Base-by-base conservation (phyloP, 2,888 invertebrate genomes). In the Phyllotreta cruciferae region DNA sequence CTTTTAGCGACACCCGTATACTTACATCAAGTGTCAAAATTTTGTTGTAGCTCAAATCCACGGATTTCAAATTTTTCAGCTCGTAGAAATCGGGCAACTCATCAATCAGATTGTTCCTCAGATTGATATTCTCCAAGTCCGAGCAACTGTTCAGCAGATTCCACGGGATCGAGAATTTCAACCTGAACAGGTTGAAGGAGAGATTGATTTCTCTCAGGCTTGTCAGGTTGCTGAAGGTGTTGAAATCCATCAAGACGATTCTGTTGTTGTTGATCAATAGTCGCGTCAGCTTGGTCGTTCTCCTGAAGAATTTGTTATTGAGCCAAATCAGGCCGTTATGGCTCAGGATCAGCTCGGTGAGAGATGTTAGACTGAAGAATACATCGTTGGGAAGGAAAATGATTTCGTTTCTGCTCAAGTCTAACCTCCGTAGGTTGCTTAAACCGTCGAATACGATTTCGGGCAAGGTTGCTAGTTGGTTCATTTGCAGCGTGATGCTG, bases 391-490 rank as follows among this genome's bases (percentile, higher is more conserved):
- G 85, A 52, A 93, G 80, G 58, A 82, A 82, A 64, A 83, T 84
- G 67, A 92, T 83, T 56, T 84, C 84, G 77, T 92, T 92, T 9
- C 84, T 82, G 72, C 87, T 87, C 61, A 94, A 79, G 79, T 91
- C 90, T 63, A 94, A 82, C 69, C 85, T 85, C 70, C 84, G 83
- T 6, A 94, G 81, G 0, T 86, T 85, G 35, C 82, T 80, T 8
- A 90, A 83, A 52, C 88, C 87, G 35, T 84, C 83, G 71, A 93
- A 88, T 10, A 90, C 75, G 73, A 88, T 85, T 14, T 83, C 82
- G 6, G 76, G 71, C 7, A 76, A 11, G 0, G 73, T 75, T 36
- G 71, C 76, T 3, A 89, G 78, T 55, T 80, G 78, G 75, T 90
- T 92, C 54, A 83, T 82, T 35, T 85, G 82, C 60, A 93, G 79